These are phyloP conservation scores for Tenthredo scrophulariae DNA, from an alignment of 2,888 invertebrate genomes.

Conservation along the genomic window DNA sequence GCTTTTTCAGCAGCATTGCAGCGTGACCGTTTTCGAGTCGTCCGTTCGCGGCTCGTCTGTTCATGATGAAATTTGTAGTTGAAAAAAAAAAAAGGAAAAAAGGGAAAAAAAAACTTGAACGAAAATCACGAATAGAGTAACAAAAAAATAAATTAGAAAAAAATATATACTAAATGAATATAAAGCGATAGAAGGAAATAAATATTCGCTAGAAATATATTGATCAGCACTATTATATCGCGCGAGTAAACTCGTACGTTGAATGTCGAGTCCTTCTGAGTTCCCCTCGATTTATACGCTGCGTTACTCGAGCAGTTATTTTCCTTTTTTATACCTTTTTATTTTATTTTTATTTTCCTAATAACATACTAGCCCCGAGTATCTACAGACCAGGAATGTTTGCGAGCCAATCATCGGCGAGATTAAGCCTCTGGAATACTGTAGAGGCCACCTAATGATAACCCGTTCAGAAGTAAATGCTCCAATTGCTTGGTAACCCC, in stretches of 20 bases:
- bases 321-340: neutral
- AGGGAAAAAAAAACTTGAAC: neutral
- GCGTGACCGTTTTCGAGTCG: slow-evolving; percentile 2
- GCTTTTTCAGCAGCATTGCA: neutral
- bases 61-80: neutral
- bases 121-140: neutral
- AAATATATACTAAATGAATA: too few relatives aligned
- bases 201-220: neutral
- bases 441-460: slow-evolving; percentile 62
- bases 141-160: too few relatives aligned
- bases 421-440: slow-evolving; percentile 57
- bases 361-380: slow-evolving; percentile 23
- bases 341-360: slow-evolving; percentile 3
- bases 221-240: neutral
- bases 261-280: slow-evolving; percentile 27
- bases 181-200: neutral
- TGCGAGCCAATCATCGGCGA: slow-evolving; percentile 62
- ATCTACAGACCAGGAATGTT: slow-evolving; percentile 37
- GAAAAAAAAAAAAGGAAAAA: neutral
- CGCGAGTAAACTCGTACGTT: slow-evolving; percentile 3
- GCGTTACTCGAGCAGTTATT: neutral
- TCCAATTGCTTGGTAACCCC: slow-evolving; percentile 61
- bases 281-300: slow-evolving; percentile 34
- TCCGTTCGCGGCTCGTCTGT: neutral
- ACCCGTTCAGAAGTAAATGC: slow-evolving; percentile 64